Evolutionary conservation across 2,888 invertebrate species (phyloP), one percentile per base, ranked within the genome.

Genomic region (Ophion obscuratus): DNA sequence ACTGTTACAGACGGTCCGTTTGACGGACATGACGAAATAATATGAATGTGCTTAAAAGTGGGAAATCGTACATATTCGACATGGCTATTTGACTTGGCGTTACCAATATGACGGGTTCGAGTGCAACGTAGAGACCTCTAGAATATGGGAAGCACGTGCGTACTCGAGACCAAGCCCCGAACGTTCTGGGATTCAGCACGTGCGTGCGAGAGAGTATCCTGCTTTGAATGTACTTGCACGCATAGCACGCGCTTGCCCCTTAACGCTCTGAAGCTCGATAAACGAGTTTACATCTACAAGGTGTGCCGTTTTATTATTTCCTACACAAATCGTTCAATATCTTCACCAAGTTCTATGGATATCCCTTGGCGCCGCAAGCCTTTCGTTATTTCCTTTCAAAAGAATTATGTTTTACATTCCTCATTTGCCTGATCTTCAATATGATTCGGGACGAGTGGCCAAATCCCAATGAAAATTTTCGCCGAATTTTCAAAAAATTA

Each of bases 181-280:
- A 66, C 71, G 68, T 59, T 81, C 74, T 81, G 81, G 61, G 77
- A 81, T 81, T 86, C 68, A 78, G 81, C 86, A 86, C 81, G 86
- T 83, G 86, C 74, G 64, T 70, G 74, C 44, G 40, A 75, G n/a
- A 71, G 83, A n/a, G 31, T 24, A 40, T 44, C 10, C 36, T 53
- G 66, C 53, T 75, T 47, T 62, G 20, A 47, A 76, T 66, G 66
- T 71, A 64, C 73, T 70, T 71, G 82, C 71, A 82, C 79, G 64
- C 75, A 57, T 47, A 61, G 53, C 85, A 82, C 85, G 82, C 82
- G 76, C 82, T 83, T 83, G 85, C 57, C 75, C 59, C 66, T 47
- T 47, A 47, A 47, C 73, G n/a, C 57, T 53, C 14, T n/a, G 40
- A n/a, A 53, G 61, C 76, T 47, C 57, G 71, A 66, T 57, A 78